Evolutionary conservation across 2,888 invertebrate species (phyloP), one percentile per base, ranked within the genome.

Genomic region (Ephialtes manifestator): DNA sequence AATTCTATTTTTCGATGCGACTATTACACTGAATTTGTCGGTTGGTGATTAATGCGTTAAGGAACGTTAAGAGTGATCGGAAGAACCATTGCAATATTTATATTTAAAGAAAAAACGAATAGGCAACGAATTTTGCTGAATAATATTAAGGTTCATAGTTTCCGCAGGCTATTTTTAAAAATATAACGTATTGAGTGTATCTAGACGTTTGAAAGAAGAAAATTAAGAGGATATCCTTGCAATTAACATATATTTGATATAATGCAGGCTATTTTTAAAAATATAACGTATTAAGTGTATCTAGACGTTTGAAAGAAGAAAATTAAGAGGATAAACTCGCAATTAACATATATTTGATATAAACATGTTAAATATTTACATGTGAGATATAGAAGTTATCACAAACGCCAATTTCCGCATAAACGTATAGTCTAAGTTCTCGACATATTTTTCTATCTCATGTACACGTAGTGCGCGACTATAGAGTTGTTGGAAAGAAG

Each of bases 381-480:
- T 71, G 18, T 55, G 28, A 80, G 60, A 55, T 71, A 20, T 71
- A 65, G n/a, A 53, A 53, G 53, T 74, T 46, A 28, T 63, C 63
- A 68, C n/a, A 68, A 68, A 77, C 18, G 43, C 67, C 55, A 55
- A 68, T 15, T 53, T 20, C 28, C 24, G n/a, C 20, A 15, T 55
- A 46, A 18, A 31, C 7, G 7, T 46, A 71, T 55, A 20, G 39
- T 43, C 5, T 35, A 48, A 11, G 68, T 60, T 60, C 4, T 31
- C 65, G 28, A 72, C 46, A 60, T 84, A 83, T 83, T 83, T 80
- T 83, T 83, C 55, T 80, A 83, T 71, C 48, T 75, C 35, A 60
- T 75, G 70, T 75, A 80, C 75, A 80, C 28, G 31, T 46, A 31
- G 8, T 71, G 51, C 2, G 15, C 4, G 51, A 65, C 18, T 15